Percentiles rank a stretch among this genome's conserved stretches.
phyloP scores from a whole-genome alignment of 2,888 invertebrate genomes.

The Cepaea hortensis region DNA sequence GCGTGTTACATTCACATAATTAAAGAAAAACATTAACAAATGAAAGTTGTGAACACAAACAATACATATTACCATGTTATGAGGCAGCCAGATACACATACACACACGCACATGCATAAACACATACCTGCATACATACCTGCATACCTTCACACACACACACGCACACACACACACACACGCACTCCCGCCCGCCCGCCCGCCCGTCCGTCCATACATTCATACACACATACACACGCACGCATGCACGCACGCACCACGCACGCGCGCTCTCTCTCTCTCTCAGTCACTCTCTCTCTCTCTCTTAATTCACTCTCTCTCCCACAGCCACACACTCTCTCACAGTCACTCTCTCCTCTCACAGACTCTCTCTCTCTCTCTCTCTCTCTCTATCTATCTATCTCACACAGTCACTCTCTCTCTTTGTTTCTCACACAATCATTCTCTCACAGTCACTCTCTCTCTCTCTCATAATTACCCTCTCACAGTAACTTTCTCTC shows the following conservation, averaged over 20 bases:
- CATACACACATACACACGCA: neutral
- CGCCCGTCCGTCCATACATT: neutral
- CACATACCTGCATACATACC: too few species aligned
- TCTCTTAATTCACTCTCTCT: neutral
- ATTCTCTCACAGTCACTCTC: neutral
- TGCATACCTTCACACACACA: too few species aligned
- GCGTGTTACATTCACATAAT: too few species aligned
- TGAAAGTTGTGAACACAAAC: too few species aligned
- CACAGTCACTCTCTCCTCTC: too few species aligned
- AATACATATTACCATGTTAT: neutral
- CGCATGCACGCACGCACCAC: neutral
- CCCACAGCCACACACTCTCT: neutral
- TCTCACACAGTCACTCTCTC: neutral
- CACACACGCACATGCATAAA: neutral
- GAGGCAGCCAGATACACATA: too few species aligned
- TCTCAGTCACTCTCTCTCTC: neutral
- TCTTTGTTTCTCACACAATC: neutral
- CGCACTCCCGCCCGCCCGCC: neutral
- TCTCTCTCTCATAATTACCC: neutral
- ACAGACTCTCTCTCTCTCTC: neutral
- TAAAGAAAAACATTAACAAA: too few species aligned
- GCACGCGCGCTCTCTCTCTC: neutral
- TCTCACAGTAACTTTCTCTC: too few species aligned
- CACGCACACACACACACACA: neutral
- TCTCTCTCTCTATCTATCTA: conserved; percentile 10